Conservation (phyloP, 1,140 invertebrate species). For the Lasaia peninsularis region DNA sequence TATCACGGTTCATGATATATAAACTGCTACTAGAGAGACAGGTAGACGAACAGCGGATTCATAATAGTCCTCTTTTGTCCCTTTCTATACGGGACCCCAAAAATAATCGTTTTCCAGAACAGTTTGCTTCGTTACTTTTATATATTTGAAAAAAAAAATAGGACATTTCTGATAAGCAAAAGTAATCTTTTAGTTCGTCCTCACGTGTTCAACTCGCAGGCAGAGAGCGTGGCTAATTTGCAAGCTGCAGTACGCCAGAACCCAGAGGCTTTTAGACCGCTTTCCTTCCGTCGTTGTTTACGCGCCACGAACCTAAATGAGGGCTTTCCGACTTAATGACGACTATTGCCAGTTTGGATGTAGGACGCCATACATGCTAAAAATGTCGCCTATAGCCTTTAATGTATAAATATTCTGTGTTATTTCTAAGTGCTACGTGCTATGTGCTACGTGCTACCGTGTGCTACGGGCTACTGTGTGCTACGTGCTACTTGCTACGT, state of each 20-base stretch:
- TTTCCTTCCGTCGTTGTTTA: conserved; percentile 56
- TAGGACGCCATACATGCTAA: neutral
- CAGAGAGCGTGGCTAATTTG: conserved; percentile 56
- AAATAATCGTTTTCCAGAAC: too few species aligned
- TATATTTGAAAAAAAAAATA: conserved; percentile 26
- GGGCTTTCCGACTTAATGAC: conserved; percentile 61
- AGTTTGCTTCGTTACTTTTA: too few species aligned
- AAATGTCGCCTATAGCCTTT: neutral
- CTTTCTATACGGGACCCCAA: too few species aligned
- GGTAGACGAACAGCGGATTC: too few species aligned
- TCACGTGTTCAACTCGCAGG: conserved; percentile 35
- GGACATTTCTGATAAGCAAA: conserved; percentile 30
- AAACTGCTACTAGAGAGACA: too few species aligned
- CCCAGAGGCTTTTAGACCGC: conserved; percentile 48
- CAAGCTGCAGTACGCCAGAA: conserved; percentile 35
- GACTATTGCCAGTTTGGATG: conserved; percentile 50
- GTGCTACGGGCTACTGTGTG: too few species aligned
- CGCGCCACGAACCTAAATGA: conserved; percentile 54
- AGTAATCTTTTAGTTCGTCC: conserved; percentile 47
- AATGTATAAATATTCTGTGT: neutral
- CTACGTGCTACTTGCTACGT: too few species aligned
- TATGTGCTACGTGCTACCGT: too few species aligned
- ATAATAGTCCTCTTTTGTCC: too few species aligned
- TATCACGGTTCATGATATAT: too few species aligned
- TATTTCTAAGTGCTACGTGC: neutral